These are phyloP conservation scores for Drosophila punjabiensis DNA, from an alignment of 1,140 invertebrate species.

Conservation along the genomic window DNA sequence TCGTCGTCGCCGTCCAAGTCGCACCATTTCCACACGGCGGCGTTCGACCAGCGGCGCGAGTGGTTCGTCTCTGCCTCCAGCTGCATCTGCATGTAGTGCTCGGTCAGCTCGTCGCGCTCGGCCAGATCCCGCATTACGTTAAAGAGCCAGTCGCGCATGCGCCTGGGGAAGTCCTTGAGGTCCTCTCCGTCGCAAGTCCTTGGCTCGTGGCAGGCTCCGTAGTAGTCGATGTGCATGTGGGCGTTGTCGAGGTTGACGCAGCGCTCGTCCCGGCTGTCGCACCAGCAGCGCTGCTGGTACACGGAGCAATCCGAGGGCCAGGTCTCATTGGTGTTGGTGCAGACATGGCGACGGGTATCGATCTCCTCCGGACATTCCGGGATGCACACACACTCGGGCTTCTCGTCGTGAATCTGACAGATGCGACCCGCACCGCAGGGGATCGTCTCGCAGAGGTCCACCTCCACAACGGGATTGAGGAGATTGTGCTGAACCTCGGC, in stretches of 20 bases:
- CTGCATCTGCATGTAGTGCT: conserved; percentile 94
- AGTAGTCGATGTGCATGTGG: conserved; percentile 97
- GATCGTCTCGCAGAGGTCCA: conserved; percentile 93
- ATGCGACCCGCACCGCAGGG: conserved; percentile 95
- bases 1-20: conserved; percentile 96
- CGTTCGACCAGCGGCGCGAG: conserved; percentile 94
- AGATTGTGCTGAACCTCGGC: conserved; percentile 68
- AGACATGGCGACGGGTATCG: conserved; percentile 93
- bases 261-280: conserved; percentile 90
- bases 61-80: conserved; percentile 94
- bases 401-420: conserved; percentile 91
- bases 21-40: conserved; percentile 98
- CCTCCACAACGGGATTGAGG: conserved; percentile 71
- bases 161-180: conserved; percentile 95
- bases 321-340: conserved; percentile 97
- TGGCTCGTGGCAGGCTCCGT: conserved; percentile 93
- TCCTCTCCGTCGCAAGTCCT: conserved; percentile 92
- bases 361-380: conserved; percentile 92
- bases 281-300: conserved; percentile 95
- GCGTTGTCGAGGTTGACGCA: conserved; percentile 91
- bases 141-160: conserved; percentile 98
- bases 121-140: conserved; percentile 98
- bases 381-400: conserved; percentile 94
- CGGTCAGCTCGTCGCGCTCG: conserved; percentile 93
- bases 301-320: conserved; percentile 97